Base-by-base conservation (phyloP, 1,140 invertebrate genomes). In the Pseudomyrmex cubaensis region DNA sequence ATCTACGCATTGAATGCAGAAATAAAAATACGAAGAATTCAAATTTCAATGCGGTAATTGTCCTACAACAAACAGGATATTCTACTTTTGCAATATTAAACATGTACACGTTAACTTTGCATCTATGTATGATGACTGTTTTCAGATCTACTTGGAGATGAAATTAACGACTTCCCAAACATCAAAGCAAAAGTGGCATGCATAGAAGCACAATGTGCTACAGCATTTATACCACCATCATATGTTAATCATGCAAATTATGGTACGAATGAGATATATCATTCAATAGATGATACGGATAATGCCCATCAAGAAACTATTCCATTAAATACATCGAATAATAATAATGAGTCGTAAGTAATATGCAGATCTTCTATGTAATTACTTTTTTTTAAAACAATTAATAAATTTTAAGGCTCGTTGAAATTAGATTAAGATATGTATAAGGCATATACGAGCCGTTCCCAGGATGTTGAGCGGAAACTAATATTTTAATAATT, bases 1-100 rank as follows among this genome's bases (percentile, higher is more conserved):
- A 74, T 25, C 57, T 22, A 74, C 44, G 3, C 48, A 74, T 48
- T 62, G 57, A 61, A 74, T 2, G 57, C 17, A 48, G 57, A 74
- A 74, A 48, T 74, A n/a, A 74, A 74, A 61, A 57, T 61, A 25
- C 17, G 48, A 64, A 64, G 48, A 48, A 44, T 76, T 64, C 20
- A 54, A 25, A 64, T 35, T 35, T 35, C 35, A 35, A 52, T 22
- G 61, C 25, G 61, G 48, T 77, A 77, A 77, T 54, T 66, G n/a
- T 20, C 20, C 50, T 44, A 17, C 8, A 22, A 56, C 9, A 1
- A 35, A 64, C 25, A 15, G 20, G 7, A 66, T 52, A 48, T 61
- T 25, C 12, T 52, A 15, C 52, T 17, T 52, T 57, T 20, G 35
- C 13, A 13, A 56, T 20, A 17, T 76, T 15, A 3, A 12, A 9